phyloP scores from a whole-genome alignment of 1,140 invertebrate species.

The Sycobia sp. region DNA sequence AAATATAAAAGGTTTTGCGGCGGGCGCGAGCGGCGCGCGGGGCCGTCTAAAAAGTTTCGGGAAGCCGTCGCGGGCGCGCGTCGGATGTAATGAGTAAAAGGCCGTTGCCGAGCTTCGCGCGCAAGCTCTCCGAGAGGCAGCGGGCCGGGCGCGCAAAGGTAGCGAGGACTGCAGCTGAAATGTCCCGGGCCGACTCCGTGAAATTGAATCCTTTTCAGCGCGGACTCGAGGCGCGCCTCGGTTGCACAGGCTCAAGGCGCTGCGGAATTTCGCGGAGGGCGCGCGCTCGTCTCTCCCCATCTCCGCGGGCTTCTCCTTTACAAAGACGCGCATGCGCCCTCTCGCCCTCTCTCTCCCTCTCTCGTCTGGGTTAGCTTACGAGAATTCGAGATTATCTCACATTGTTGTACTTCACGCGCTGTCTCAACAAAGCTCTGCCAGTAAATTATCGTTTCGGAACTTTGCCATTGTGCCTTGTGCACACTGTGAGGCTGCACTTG shows the following conservation, averaged over 20 bases:
- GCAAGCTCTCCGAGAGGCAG: not conserved
- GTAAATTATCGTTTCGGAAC: too few relatives aligned
- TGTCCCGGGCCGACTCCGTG: not conserved
- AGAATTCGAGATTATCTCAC: slow-evolving; percentile 15
- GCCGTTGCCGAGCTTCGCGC: not conserved
- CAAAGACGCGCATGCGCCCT: not conserved
- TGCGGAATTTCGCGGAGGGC: not conserved
- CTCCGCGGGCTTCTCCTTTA: not conserved
- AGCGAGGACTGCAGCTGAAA: not conserved
- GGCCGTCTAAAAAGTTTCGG: too few relatives aligned
- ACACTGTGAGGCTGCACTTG: too few relatives aligned
- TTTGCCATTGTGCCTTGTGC: too few relatives aligned
- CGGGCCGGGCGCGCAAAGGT: too few relatives aligned
- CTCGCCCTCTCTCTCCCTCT: not conserved
- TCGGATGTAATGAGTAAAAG: too few relatives aligned
- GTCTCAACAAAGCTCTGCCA: not conserved
- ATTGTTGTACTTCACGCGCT: not conserved
- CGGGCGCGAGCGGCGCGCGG: too few relatives aligned
- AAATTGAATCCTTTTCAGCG: slow-evolving; percentile 26
- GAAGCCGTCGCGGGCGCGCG: too few relatives aligned
- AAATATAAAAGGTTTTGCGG: too few relatives aligned
- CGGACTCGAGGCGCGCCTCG: not conserved
- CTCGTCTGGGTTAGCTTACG: too few relatives aligned
- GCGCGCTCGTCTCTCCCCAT: not conserved
- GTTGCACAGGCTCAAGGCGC: slow-evolving; percentile 6